These are phyloP conservation scores for Anagyrus pseudococci DNA, from an alignment of 2,888 invertebrate species.

Conservation along the genomic window DNA sequence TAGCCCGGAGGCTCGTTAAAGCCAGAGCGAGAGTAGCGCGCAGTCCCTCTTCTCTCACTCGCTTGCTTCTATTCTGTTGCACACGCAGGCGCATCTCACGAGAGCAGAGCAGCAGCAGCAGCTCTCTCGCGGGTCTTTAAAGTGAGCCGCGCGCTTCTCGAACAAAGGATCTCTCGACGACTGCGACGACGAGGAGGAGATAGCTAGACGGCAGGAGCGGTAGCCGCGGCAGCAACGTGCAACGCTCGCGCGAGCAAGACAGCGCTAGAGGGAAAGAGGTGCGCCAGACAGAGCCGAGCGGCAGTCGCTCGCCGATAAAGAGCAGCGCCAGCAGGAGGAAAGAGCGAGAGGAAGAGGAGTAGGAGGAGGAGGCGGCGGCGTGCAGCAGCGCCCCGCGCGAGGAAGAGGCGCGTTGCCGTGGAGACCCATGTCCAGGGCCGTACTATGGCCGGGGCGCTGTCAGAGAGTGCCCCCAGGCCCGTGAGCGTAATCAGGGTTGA, in stretches of 20 bases:
- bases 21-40: too few relatives aligned
- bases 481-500: conserved; percentile 58
- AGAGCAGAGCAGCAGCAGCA: not conserved
- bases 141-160: conserved; percentile 1
- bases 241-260: too few relatives aligned
- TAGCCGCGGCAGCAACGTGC: too few relatives aligned
- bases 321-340: conserved; percentile 4
- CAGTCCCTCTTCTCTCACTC: conserved; percentile 4
- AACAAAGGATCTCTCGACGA: conserved; percentile 20
- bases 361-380: too few relatives aligned
- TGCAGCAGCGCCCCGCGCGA: conserved; percentile 15
- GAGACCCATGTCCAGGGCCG: conserved; percentile 53
- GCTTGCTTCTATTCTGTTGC: too few relatives aligned
- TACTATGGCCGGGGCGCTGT: conserved; percentile 59
- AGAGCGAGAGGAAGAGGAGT: conserved; percentile 20
- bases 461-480: conserved; percentile 59
- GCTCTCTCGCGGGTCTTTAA: conserved; percentile 4
- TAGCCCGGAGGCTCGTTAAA: conserved; percentile 5
- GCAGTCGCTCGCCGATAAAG: not conserved
- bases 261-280: not conserved
- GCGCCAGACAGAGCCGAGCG: conserved; percentile 5
- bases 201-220: not conserved
- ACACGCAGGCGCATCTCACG: too few relatives aligned
- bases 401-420: conserved; percentile 44
- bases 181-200: not conserved